Base-by-base conservation (phyloP, 2,113 vertebrate species). In the Lepus timidus region DNA sequence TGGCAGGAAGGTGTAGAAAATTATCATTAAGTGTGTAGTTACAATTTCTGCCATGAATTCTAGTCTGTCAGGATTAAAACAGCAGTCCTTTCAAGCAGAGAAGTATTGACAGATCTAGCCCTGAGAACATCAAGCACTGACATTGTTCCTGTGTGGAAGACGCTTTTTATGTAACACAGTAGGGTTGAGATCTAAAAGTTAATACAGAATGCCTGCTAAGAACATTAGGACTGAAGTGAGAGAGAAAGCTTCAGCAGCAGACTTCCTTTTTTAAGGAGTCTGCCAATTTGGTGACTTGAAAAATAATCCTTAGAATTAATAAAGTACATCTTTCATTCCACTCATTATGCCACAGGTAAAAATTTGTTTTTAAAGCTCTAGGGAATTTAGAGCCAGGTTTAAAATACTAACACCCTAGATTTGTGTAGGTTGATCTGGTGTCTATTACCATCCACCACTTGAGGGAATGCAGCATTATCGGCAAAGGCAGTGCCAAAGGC, bases 161-260 rank as follows among this genome's bases (percentile, higher is more conserved):
- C 85, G 80, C n/a, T 94, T 96, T 96, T 93, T 64, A 89, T 79
- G 97, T 88, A 95, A 92, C 73, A 93, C 79, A 94, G 88, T 97
- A 93, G 82, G 78, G 83, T 82, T 97, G 96, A 96, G 80, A 95
- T 95, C 85, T 97, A 96, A 98, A 98, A 97, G 87, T 65, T 95
- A 97, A 97, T 33, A 90, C 16, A 94, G 96, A 97, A 94, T 97
- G 83, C 85, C 89, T 97, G 85, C 95, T 96, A 96, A 92, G 97
- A 97, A 96, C 93, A 73, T 96, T 85, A 96, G 70, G 95, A 95
- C 92, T 97, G 96, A 97, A 97, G 84, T 85, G 85, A 97, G 87
- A 97, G 88, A 71, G 91, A 76, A 89, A 79, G 97, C 97, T 91
- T 97, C 95, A 97, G 91, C 33, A 81, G 39, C 85, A 90, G n/a